Percentiles rank a stretch among this genome's conserved stretches.
Conservation (phyloP, 2,797 vertebrate species). For the Hyperoplus lanceolatus region DNA sequence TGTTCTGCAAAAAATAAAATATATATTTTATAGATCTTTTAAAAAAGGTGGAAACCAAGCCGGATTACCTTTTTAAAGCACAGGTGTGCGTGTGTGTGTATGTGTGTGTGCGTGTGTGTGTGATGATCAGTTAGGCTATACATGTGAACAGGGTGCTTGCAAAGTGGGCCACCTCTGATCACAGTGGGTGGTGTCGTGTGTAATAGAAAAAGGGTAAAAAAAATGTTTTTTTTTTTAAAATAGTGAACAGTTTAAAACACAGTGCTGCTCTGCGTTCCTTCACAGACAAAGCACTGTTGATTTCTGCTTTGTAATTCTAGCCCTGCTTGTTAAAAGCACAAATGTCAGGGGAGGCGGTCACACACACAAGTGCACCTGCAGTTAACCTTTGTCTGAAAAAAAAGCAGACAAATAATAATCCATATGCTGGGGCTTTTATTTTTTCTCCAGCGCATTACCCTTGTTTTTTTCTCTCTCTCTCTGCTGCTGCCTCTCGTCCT, state of each 20-base stretch:
- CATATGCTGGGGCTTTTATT: conserved; percentile 23
- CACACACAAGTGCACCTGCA: conserved; percentile 48
- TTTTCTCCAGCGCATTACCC: conserved; percentile 27
- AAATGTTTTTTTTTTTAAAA: neutral
- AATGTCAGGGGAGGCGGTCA: conserved; percentile 27
- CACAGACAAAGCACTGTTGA: conserved; percentile 9
- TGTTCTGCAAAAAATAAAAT: neutral
- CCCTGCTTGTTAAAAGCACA: conserved; percentile 45
- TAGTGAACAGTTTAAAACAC: conserved; percentile 13
- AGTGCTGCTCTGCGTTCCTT: conserved; percentile 8
- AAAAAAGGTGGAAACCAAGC: neutral
- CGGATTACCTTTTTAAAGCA: neutral
- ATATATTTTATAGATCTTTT: neutral
- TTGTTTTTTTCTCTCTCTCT: conserved; percentile 45
- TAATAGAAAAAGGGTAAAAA: neutral
- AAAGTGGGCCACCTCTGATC: neutral
- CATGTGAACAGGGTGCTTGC: neutral
- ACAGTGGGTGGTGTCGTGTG: conserved; percentile 9
- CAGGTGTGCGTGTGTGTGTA: neutral
- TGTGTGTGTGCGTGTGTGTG: too few species aligned
- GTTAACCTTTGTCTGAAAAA: conserved; percentile 60
- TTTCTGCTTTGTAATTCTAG: conserved; percentile 13
- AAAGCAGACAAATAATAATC: conserved; percentile 60
- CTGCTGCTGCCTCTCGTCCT: conserved; percentile 15
- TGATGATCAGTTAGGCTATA: neutral